Conservation (phyloP, 2,888 invertebrate genomes). For the Galerucella nymphaeae region DNA sequence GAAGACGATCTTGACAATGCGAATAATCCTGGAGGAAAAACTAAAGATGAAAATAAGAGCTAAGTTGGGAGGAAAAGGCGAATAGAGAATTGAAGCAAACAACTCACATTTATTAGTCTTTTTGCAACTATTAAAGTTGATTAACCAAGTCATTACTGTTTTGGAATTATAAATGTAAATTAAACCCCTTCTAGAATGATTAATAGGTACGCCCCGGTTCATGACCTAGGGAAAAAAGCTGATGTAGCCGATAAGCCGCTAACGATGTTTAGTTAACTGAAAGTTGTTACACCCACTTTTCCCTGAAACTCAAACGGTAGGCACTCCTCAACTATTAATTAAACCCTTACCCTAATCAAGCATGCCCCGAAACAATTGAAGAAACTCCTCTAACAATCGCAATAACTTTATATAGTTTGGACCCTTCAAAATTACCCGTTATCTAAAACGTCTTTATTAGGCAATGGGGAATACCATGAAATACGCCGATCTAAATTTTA, state of each 20-base stretch:
- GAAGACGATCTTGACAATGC: too few relatives aligned
- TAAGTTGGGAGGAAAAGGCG: too few relatives aligned
- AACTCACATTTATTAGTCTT: too few relatives aligned
- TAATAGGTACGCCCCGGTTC: background rate
- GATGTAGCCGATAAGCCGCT: slow-evolving; percentile 22
- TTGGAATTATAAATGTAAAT: background rate
- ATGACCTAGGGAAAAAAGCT: slow-evolving; percentile 16
- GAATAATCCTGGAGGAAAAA: too few relatives aligned
- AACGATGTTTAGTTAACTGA: slow-evolving; percentile 32
- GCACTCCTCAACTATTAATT: slow-evolving; percentile 42
- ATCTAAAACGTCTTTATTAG: slow-evolving; percentile 19
- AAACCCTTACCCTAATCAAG: slow-evolving; percentile 42
- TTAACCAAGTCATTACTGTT: background rate
- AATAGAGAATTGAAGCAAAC: too few relatives aligned
- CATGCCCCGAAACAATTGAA: slow-evolving; percentile 44
- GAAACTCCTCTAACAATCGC: slow-evolving; percentile 47
- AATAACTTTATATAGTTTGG: slow-evolving; percentile 34
- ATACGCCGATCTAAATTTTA: background rate
- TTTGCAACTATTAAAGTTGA: background rate
- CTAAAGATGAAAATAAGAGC: too few relatives aligned
- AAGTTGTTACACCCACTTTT: slow-evolving; percentile 37
- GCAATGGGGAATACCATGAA: slow-evolving; percentile 2
- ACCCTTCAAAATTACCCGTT: slow-evolving; percentile 35
- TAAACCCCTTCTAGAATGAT: background rate
- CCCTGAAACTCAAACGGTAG: slow-evolving; percentile 24